Conservation (phyloP, 37 sponge, comb jelly and placozoan genomes). For the Lycopodina hypogea region DNA sequence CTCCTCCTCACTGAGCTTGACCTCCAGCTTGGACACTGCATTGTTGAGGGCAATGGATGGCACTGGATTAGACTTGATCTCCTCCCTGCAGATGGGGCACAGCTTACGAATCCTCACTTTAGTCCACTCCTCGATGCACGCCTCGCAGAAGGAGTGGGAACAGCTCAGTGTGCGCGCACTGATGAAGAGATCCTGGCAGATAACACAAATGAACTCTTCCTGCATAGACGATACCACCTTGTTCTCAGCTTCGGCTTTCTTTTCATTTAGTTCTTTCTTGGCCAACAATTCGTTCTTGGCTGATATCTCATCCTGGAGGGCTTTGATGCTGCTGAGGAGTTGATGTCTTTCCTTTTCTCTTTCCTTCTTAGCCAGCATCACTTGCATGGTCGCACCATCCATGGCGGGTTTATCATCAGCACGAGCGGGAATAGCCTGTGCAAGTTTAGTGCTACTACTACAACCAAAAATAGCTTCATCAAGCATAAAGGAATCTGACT, state of each 20-base stretch:
- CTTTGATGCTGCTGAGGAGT: constrained; percentile 29
- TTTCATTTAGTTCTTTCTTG: constrained; percentile 6
- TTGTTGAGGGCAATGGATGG: constrained; percentile 49
- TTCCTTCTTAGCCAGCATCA: background rate
- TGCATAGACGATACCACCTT: constrained; percentile 36
- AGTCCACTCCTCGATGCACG: constrained; percentile 60
- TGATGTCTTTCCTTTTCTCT: constrained; percentile 32
- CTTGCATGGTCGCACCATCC: constrained; percentile 18
- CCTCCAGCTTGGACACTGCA: constrained; percentile 49
- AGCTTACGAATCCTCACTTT: constrained; percentile 4
- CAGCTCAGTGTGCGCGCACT: constrained; percentile 41
- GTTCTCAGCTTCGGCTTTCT: background rate
- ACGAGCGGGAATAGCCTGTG: background rate
- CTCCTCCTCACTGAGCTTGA: constrained; percentile 15
- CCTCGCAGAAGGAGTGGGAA: constrained; percentile 61
- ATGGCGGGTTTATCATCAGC: background rate
- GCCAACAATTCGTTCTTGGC: constrained; percentile 28
- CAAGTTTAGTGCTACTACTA: background rate
- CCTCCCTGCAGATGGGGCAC: constrained; percentile 56
- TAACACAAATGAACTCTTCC: constrained; percentile 63
- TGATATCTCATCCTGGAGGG: constrained; percentile 30
- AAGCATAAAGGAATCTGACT: background rate
- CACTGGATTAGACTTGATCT: constrained; percentile 31
- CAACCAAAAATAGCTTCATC: constrained; percentile 27
- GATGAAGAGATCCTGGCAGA: constrained; percentile 62